Conservation (phyloP, 2,888 invertebrate genomes). For the Drosophila putrida region DNA sequence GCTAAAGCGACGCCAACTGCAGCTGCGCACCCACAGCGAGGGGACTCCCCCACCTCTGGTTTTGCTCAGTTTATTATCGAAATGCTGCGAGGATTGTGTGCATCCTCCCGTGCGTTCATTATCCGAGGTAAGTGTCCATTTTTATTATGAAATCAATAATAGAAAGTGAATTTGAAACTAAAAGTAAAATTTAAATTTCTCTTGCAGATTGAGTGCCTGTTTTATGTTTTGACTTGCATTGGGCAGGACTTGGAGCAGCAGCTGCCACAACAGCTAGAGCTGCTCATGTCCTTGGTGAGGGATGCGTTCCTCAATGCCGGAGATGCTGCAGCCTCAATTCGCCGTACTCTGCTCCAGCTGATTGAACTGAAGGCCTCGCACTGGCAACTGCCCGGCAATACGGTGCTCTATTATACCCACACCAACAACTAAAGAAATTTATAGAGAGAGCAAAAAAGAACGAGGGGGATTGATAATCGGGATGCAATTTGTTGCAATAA, state of each 20-base stretch:
- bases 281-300: constrained; percentile 91
- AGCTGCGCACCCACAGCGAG: constrained; percentile 87
- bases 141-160: too few relatives aligned
- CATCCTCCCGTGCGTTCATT: constrained; percentile 92
- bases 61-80: constrained; percentile 93
- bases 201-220: constrained; percentile 93
- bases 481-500: constrained; percentile 65
- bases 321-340: constrained; percentile 90
- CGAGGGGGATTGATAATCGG: constrained; percentile 17
- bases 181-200: neutral
- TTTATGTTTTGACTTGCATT: constrained; percentile 94
- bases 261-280: constrained; percentile 92
- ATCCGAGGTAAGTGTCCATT: constrained; percentile 88
- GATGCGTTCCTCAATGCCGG: constrained; percentile 93
- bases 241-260: constrained; percentile 94
- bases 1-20: constrained; percentile 89
- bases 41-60: constrained; percentile 90
- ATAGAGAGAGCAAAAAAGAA: neutral
- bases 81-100: constrained; percentile 95
- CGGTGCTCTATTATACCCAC: constrained; percentile 92
- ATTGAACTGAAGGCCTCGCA: constrained; percentile 96
- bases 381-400: constrained; percentile 96
- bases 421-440: constrained; percentile 65
- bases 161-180: too few relatives aligned
- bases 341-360: constrained; percentile 94